phyloP scores from a whole-genome alignment of 1,140 invertebrate species.

The Lethrus apterus region DNA sequence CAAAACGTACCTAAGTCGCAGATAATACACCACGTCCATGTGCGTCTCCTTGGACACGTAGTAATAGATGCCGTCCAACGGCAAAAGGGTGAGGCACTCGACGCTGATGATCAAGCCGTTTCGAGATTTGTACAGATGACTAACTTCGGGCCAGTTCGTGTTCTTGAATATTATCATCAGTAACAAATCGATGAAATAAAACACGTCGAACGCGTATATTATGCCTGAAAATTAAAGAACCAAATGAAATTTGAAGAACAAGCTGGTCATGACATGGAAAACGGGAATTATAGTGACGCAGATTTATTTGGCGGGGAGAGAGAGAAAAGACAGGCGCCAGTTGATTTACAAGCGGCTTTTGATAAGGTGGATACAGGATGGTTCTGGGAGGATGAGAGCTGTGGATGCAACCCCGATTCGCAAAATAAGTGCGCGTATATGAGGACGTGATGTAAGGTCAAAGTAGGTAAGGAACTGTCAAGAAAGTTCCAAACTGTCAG shows the following conservation, averaged over 20 bases:
- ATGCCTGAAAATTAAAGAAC: slow-evolving; percentile 4
- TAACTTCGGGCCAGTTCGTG: slow-evolving; percentile 3
- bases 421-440: too few species aligned
- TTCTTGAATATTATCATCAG: slow-evolving; percentile 9
- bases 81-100: not conserved
- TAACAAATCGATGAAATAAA: slow-evolving; percentile 6
- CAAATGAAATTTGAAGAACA: not conserved
- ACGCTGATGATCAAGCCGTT: not conserved
- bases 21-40: not conserved
- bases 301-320: too few species aligned
- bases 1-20: slow-evolving; percentile 10
- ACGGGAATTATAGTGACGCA: too few species aligned
- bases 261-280: too few species aligned
- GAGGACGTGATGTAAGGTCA: too few species aligned
- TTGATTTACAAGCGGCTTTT: too few species aligned
- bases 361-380: too few species aligned
- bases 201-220: slow-evolving; percentile 9
- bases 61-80: slow-evolving; percentile 7
- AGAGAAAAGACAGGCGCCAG: too few species aligned
- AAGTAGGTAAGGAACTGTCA: too few species aligned
- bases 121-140: slow-evolving; percentile 1
- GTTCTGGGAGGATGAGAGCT: too few species aligned
- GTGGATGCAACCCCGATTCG: too few species aligned
- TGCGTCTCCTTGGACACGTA: not conserved
- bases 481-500: too few species aligned